Percentiles rank a stretch among this genome's conserved stretches.
Evolutionary conservation across 2,113 vertebrate genomes (phyloP).

Genomic region (Phyllostomus discolor): DNA sequence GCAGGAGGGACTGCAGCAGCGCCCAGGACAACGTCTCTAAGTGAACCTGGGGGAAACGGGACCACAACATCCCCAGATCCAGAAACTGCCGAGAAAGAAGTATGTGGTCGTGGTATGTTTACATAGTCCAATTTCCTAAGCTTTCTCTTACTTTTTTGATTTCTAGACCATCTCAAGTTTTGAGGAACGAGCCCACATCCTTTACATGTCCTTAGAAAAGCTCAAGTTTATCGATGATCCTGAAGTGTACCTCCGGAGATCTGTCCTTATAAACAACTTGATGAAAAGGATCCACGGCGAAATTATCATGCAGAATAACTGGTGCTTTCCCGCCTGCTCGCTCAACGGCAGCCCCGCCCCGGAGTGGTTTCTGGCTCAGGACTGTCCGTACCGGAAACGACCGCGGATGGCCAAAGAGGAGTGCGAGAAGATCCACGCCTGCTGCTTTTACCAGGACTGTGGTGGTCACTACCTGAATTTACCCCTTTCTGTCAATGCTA

Average conservation of each 20-base stretch:
- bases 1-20: fast-evolving
- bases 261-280: slow-evolving; percentile 96
- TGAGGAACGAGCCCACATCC: slow-evolving; percentile 94
- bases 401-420: slow-evolving; percentile 90
- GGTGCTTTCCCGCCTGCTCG: slow-evolving; percentile 90
- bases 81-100: neutral
- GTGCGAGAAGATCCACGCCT: slow-evolving; percentile 87
- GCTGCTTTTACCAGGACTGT: slow-evolving; percentile 92
- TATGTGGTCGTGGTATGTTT: neutral
- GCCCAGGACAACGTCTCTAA: neutral
- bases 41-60: neutral
- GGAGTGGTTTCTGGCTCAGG: slow-evolving; percentile 87
- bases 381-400: slow-evolving; percentile 91
- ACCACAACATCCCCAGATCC: neutral
- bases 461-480: slow-evolving; percentile 91
- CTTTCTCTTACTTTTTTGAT: slow-evolving; percentile 2
- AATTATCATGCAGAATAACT: slow-evolving; percentile 94
- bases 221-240: slow-evolving; percentile 97
- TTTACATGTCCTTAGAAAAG: slow-evolving; percentile 97
- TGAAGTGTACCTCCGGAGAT: slow-evolving; percentile 93
- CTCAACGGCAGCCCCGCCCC: slow-evolving; percentile 79
- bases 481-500: slow-evolving; percentile 87
- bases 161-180: slow-evolving; percentile 90
- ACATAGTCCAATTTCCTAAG: neutral
- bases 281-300: slow-evolving; percentile 93